Evolutionary conservation across 2,113 vertebrate genomes (phyloP), one percentile per base, ranked within the genome.

Genomic region (Abramis brama): DNA sequence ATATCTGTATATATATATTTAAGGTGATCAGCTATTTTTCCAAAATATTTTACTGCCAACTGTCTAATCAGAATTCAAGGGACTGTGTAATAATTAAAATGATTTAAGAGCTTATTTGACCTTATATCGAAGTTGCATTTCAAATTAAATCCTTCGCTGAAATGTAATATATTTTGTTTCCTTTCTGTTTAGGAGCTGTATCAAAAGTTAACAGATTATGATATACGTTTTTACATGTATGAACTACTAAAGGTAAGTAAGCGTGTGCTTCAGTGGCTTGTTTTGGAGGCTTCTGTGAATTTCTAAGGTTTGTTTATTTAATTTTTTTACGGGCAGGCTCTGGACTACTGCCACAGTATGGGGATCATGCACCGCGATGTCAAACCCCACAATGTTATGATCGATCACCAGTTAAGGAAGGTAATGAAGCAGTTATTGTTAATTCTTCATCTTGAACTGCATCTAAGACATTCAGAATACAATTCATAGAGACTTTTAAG

Each of bases 271-370:
- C 5, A 23, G 6, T 59, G 23, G 50, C 39, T 21, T 45, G 25
- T 57, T 39, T 47, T 4, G 5, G 11, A 25, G 50, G 8, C 9
- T 59, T 57, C 10, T 11, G 59, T 9, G 36, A 3, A 8, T 81
- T n/a, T 1, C 12, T 66, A 43, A 71, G 3, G 17, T 13, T 6
- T 47, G 17, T 45, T 68, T 64, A 23, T 66, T 36, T 9, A n/a
- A 17, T 79, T 68, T 6, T 4, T 4, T 77, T 74, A 27, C 92
- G 12, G n/a, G 17, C 33, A 99, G 98, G 98, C 98, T 93, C 96
- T 99, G 95, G 97, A 99, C 96, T 99, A 98, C 95, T 99, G 97
- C 92, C 98, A 99, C 95, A 99, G 98, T 94, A 99, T 99, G 96
- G 98, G 98, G 39, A 98, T 99, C 95, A 99, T 99, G 97, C 98